Base-by-base conservation (phyloP, 2,113 vertebrate species). In the Gallinago undulata region DNA sequence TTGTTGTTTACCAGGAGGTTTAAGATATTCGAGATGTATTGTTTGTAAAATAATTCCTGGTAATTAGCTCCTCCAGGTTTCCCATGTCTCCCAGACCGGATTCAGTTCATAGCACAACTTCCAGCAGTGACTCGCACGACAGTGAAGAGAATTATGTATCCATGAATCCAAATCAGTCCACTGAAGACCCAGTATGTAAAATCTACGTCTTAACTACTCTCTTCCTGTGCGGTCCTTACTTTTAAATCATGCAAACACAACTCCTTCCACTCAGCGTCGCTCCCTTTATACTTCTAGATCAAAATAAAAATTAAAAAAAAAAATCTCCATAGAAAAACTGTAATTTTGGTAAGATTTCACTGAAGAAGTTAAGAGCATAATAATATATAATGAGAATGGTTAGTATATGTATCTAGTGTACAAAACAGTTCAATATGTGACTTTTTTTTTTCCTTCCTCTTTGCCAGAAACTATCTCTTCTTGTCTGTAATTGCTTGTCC, bases 61-160 rank as follows among this genome's bases (percentile, higher is more conserved):
- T 98, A 96, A 98, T 98, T 97, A 99, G 99, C 97, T 98, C 98
- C 97, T 99, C 99, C 97, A 99, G 99, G 98, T 99, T 99, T 96
- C 99, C 99, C 94, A 95, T 98, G 97, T 98, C 99, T 93, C 96
- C 99, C 90, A 99, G 99, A 97, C 99, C 99, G 21, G 98, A 99
- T 84, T 99, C 99, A 86, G 98, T 99, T 98, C 99, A 99, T 96
- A 99, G 99, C 98, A 99, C 98, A 92, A 99, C 99, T 89, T 99
- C 99, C 97, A 99, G 99, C 98, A 99, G 99, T 94, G 99, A 99
- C 98, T 99, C 99, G 6, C 99, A 99, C 18, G 99, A 99, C 96
- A 99, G 98, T 95, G 99, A 99, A 90, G 99, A 99, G 98, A 99
- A 99, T 98, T 99, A 99, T 96, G 99, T 99, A 95, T 95, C 98